phyloP scores from a whole-genome alignment of 2,888 invertebrate species.

The Phaonia tiefii region DNA sequence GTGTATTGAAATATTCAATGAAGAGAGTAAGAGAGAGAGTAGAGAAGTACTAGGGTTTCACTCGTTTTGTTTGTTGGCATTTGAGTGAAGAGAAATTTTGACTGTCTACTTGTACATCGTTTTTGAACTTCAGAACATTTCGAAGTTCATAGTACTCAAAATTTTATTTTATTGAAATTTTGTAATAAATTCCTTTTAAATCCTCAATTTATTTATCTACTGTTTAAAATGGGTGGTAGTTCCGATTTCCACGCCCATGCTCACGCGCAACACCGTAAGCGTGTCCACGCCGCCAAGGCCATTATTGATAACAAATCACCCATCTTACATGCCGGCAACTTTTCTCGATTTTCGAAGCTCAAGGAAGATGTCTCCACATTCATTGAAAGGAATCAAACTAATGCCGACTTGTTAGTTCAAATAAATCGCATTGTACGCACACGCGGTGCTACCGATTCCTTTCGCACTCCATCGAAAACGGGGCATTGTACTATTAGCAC shows the following conservation, averaged over 20 bases:
- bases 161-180: too few species aligned
- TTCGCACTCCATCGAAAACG: constrained; percentile 19
- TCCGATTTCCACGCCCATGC: constrained; percentile 8
- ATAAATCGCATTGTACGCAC: constrained; percentile 59
- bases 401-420: constrained; percentile 51
- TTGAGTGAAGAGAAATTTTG: too few species aligned
- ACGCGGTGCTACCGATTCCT: constrained; percentile 13
- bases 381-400: constrained; percentile 45
- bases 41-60: too few species aligned
- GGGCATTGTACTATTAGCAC: neutral
- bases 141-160: too few species aligned
- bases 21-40: too few species aligned
- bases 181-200: too few species aligned
- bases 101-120: too few species aligned
- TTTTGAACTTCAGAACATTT: too few species aligned
- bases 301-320: constrained; percentile 60
- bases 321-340: constrained; percentile 19
- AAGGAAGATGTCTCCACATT: constrained; percentile 46
- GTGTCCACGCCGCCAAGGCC: constrained; percentile 41
- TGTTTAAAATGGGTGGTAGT: neutral
- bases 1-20: too few species aligned
- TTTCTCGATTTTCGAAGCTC: constrained; percentile 49
- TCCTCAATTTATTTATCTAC: too few species aligned
- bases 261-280: constrained; percentile 35
- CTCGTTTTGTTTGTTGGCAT: too few species aligned